Base-by-base conservation (phyloP, 1,140 invertebrate genomes). In the Chymomyza costata region DNA sequence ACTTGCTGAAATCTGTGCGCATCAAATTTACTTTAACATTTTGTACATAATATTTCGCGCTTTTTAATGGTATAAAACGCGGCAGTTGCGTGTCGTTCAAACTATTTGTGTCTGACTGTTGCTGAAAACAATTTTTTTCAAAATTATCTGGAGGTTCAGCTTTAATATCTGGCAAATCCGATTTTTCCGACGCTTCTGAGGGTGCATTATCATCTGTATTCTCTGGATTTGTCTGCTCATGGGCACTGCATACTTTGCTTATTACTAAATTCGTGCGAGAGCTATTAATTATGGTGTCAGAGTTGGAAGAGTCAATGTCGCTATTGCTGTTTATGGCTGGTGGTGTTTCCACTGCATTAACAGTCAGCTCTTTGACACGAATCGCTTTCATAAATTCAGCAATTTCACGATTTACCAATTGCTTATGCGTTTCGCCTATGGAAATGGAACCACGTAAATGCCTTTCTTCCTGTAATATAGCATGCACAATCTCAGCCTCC, bases 401-500 rank as follows among this genome's bases (percentile, higher is more conserved):
- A 39, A 56, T 78, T 15, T 83, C 74, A 6, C 3, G 28, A 3
- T 56, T 14, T 0, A 54, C 62, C 0, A 3, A 5, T 3, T 40
- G 1, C 10, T 16, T 17, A 0, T 18, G 19, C 3, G 19, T 25
- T 7, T n/a, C 6, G 2, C 18, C 21, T 1, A 55, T 5, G 0
- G 11, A 1, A 1, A 37, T 6, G 2, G 34, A 11, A 1, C 28
- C 61, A 14, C 45, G 21, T 0, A 13, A 0, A 1, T 51, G 31
- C 1, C 44, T 31, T 38, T 71, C 61, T 2, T 31, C n/a, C 0
- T 7, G 35, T 2, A 71, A 35, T 44, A 71, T 39, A 3, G 62
- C 25, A 13, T 73, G 47, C 6, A 68, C 11, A 1, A 73, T 28
- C 18, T 73, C 68, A 0, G 50, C 55, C 35, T 83, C 81, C 30